phyloP scores from a whole-genome alignment of 2,113 vertebrate genomes.

The Corythoichthys intestinalis region DNA sequence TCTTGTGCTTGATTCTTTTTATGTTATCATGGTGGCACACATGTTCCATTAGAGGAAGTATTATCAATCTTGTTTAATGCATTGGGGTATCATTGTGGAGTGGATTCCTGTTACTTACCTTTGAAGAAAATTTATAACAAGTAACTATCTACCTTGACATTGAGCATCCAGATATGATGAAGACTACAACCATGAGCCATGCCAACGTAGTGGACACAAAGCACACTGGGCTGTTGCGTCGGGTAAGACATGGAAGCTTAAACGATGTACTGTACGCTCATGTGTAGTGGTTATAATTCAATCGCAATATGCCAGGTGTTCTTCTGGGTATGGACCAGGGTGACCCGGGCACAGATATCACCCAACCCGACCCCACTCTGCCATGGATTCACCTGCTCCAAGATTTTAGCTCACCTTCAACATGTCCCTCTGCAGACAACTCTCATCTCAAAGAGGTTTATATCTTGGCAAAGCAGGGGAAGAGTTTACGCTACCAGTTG shows the following conservation, averaged over 20 bases:
- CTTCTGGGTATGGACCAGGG: constrained; percentile 59
- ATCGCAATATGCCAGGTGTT: constrained; percentile 50
- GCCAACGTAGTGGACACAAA: constrained; percentile 75
- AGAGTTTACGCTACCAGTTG: constrained; percentile 83
- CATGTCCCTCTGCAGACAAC: constrained; percentile 21
- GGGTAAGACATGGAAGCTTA: constrained; percentile 61
- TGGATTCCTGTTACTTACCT: too few species aligned
- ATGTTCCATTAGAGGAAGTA: too few species aligned
- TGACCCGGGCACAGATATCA: constrained; percentile 22
- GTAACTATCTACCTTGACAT: constrained; percentile 51
- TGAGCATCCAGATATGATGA: constrained; percentile 79
- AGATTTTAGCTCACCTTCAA: neutral
- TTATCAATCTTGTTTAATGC: too few species aligned
- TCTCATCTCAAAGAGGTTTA: constrained; percentile 47
- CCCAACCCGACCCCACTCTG: constrained; percentile 46
- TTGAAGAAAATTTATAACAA: neutral
- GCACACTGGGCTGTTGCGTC: constrained; percentile 85
- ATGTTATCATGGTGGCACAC: too few species aligned
- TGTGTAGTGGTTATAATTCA: neutral
- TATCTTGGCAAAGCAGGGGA: constrained; percentile 84
- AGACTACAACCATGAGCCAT: constrained; percentile 86
- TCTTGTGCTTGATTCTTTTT: too few species aligned
- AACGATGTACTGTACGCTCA: neutral
- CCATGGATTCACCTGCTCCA: constrained; percentile 62
- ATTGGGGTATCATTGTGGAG: too few species aligned